Percentiles rank a stretch among this genome's conserved stretches.
These are phyloP conservation scores for Nyctibius bracteatus DNA, from an alignment of 2,113 vertebrate genomes.

Conservation along the genomic window DNA sequence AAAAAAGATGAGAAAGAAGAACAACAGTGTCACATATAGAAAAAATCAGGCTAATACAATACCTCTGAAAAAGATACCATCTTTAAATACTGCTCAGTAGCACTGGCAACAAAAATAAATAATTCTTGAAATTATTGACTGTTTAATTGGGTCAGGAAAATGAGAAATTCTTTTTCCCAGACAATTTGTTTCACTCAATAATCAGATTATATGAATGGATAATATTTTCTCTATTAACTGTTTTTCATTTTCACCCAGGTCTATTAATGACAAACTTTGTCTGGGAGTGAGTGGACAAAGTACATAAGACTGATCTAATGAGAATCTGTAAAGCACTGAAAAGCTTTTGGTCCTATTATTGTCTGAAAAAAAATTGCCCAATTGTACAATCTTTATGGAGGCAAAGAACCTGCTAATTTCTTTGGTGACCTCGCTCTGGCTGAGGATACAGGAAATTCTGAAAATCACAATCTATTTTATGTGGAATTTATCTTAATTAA, in stretches of 20 bases:
- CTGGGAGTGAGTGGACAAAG: not conserved
- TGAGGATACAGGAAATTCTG: not conserved
- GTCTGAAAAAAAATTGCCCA: not conserved
- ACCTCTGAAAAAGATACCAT: not conserved
- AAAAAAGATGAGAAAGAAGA: not conserved
- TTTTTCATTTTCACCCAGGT: not conserved
- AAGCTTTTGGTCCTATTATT: not conserved
- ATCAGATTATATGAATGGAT: not conserved
- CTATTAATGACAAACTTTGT: not conserved
- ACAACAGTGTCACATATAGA: not conserved
- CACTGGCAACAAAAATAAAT: not conserved
- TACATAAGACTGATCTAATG: not conserved
- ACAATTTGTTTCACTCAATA: not conserved
- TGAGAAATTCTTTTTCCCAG: not conserved
- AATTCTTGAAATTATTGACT: not conserved
- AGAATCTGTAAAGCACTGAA: not conserved
- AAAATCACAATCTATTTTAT: not conserved
- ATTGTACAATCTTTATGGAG: not conserved
- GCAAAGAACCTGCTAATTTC: not conserved
- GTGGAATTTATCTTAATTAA: slow-evolving; percentile 8
- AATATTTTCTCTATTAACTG: not conserved
- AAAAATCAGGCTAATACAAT: not conserved
- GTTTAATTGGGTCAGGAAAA: not conserved
- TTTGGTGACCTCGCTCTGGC: not conserved
- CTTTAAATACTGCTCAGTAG: not conserved